Evolutionary conservation across 2,888 invertebrate species (phyloP).

Genomic region (Trypoxylon attenuatum): DNA sequence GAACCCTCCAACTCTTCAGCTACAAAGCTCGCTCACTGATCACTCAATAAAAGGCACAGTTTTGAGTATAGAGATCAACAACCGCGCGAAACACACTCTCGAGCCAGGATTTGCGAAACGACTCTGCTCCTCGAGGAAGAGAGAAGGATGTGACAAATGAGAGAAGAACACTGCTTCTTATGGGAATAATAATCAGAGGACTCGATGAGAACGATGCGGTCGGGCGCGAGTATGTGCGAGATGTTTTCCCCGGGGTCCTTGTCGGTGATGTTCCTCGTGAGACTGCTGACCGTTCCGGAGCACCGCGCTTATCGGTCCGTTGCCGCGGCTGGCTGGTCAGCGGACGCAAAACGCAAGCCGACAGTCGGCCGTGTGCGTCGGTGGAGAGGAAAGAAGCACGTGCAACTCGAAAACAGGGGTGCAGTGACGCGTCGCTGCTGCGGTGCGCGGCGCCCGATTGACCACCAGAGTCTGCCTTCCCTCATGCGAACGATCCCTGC

Average conservation of each 20-base stretch:
- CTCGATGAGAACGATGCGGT: neutral
- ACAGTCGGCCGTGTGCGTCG: slow-evolving; percentile 54
- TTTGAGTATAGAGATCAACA: too few species aligned
- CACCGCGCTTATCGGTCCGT: slow-evolving; percentile 21
- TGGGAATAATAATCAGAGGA: neutral
- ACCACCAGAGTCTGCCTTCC: slow-evolving; percentile 73
- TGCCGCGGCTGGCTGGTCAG: slow-evolving; percentile 43
- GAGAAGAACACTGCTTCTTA: too few species aligned
- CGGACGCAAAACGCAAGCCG: slow-evolving; percentile 53
- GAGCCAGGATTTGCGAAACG: too few species aligned
- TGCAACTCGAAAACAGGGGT: slow-evolving; percentile 68
- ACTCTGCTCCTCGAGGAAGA: too few species aligned
- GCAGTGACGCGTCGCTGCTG: slow-evolving; percentile 73
- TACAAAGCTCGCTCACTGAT: slow-evolving; percentile 1
- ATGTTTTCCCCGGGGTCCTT: neutral
- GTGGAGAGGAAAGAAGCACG: slow-evolving; percentile 71
- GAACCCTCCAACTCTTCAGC: neutral
- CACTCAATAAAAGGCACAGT: too few species aligned
- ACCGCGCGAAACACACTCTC: too few species aligned
- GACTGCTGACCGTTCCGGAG: neutral
- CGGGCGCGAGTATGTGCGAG: neutral
- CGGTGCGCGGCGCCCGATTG: slow-evolving; percentile 74
- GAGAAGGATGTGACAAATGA: too few species aligned
- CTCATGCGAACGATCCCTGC: slow-evolving; percentile 66
- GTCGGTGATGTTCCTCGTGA: slow-evolving; percentile 5